Percentiles rank a stretch among this genome's conserved stretches.
phyloP scores from a whole-genome alignment of 2,797 vertebrate species.

The Phoxinus dragarum region DNA sequence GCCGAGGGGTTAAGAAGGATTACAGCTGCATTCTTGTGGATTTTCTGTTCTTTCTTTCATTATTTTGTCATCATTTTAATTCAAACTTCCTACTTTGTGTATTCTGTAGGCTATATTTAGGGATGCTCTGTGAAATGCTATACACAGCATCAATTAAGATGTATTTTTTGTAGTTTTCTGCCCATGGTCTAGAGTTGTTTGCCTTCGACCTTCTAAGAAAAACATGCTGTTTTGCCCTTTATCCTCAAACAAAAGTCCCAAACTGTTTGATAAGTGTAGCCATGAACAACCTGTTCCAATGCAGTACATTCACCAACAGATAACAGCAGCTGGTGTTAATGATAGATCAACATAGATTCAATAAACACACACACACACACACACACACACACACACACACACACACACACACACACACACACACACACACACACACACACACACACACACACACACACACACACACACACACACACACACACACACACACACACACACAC shows the following conservation, averaged over 20 bases:
- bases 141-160: background rate
- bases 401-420: too few relatives aligned
- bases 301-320: background rate
- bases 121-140: background rate
- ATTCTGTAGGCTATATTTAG: background rate
- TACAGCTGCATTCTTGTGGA: slow-evolving; percentile 29
- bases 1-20: slow-evolving; percentile 10
- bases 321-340: slow-evolving; percentile 6
- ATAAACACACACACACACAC: background rate
- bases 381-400: too few relatives aligned
- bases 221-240: background rate
- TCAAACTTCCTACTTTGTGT: background rate
- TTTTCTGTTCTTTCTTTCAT: slow-evolving; percentile 13
- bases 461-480: too few relatives aligned
- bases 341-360: slow-evolving; percentile 2
- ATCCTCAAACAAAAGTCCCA: slow-evolving; percentile 4
- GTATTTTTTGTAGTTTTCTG: background rate
- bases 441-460: too few relatives aligned
- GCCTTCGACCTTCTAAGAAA: background rate
- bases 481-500: background rate
- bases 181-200: background rate
- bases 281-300: background rate
- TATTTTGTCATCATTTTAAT: slow-evolving; percentile 7
- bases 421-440: too few relatives aligned
- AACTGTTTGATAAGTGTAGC: background rate